Conservation (phyloP, 2,797 vertebrate species). For the Halcyon badia region DNA sequence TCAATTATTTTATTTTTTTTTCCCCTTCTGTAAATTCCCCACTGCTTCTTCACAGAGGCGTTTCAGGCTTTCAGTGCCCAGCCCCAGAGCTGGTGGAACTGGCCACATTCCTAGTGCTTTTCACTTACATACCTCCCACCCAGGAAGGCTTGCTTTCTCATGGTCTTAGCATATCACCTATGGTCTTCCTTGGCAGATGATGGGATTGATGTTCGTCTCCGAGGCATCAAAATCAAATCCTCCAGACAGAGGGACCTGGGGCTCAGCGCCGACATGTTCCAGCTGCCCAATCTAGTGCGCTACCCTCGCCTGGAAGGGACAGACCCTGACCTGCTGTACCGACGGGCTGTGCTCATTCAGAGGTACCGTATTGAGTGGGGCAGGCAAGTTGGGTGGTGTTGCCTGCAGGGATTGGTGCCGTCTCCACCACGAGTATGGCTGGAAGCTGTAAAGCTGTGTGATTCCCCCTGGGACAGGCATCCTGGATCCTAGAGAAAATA, state of each 20-base stretch:
- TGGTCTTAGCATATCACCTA: background rate
- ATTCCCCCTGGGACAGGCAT: background rate
- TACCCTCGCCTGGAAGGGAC: constrained; percentile 97
- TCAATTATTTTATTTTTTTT: background rate
- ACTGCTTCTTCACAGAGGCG: background rate
- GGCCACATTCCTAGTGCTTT: background rate
- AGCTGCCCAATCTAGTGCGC: constrained; percentile 92
- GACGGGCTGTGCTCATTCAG: constrained; percentile 91
- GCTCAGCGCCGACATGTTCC: constrained; percentile 94
- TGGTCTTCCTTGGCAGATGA: constrained; percentile 86
- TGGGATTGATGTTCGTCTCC: constrained; percentile 95
- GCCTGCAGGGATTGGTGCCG: background rate
- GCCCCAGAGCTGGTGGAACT: background rate
- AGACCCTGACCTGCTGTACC: constrained; percentile 90
- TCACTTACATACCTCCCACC: background rate
- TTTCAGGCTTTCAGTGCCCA: background rate
- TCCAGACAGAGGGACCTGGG: constrained; percentile 94
- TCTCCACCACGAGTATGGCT: background rate
- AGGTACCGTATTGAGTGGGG: constrained; percentile 79
- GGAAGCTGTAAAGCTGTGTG: background rate
- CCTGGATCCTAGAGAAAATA: background rate
- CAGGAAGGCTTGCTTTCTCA: background rate
- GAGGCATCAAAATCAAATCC: constrained; percentile 96
- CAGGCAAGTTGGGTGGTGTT: background rate
- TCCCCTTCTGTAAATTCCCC: background rate